Percentiles rank a stretch among this genome's conserved stretches.
phyloP scores from a whole-genome alignment of 2,888 invertebrate species.

The Acholoe squamosa region DNA sequence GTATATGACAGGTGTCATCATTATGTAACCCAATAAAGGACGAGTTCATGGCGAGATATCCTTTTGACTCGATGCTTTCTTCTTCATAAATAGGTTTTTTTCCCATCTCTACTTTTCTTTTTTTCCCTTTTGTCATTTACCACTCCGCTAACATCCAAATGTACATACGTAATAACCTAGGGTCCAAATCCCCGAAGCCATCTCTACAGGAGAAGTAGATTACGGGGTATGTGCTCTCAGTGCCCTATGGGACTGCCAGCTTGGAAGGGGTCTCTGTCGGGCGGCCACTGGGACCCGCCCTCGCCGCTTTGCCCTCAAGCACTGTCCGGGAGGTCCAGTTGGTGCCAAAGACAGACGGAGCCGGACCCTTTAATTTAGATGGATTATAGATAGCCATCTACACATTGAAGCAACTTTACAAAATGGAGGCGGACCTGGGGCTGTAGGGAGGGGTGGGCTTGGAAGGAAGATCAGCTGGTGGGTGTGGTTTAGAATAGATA shows the following conservation, averaged over 20 bases:
- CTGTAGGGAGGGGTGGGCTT: background rate
- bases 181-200: background rate
- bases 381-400: slow-evolving; percentile 25
- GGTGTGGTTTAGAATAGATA: no score
- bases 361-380: slow-evolving; percentile 16
- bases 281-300: background rate
- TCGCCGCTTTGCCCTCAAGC: background rate
- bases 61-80: no score
- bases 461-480: background rate
- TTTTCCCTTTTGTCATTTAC: no score
- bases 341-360: background rate
- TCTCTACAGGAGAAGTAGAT: background rate
- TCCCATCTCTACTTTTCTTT: no score
- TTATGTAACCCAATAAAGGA: no score
- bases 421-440: background rate
- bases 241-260: background rate
- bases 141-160: background rate
- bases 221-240: background rate
- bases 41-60: no score
- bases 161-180: background rate
- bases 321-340: no score
- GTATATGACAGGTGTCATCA: no score
- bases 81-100: no score
- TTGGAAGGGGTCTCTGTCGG: background rate
- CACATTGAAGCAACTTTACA: background rate